Base-by-base conservation (phyloP, 2,888 invertebrate genomes). In the Girardia tigrina region DNA sequence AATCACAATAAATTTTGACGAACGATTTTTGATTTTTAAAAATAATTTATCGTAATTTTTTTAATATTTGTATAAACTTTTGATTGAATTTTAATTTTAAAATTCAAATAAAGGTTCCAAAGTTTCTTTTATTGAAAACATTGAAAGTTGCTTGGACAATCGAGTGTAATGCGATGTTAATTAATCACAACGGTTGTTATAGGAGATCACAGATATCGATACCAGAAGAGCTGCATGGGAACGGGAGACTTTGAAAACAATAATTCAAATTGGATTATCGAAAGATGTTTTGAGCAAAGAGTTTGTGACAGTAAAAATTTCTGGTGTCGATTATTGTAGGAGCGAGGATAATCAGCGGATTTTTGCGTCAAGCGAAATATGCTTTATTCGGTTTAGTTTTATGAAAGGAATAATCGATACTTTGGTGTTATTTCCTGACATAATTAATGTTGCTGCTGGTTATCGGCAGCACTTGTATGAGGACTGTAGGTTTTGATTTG, bases 301-400 rank as follows among this genome's bases (percentile, higher is more conserved):
- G 2, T 56, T 56, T 56, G n/a, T 20, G 20, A 16, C 56, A 20
- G 56, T 56, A 20, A 56, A 56, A 56, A 56, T 56, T 12, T 56
- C 56, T 20, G 56, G 56, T 20, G 56, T 56, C n/a, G 56, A 56
- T 56, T 56, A 20, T 56, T 56, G 56, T n/a, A 56, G 56, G n/a
- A 56, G 56, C 23, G 56, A 56, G n/a, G 56, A 56, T n/a, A 56
- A 56, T 23, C 6, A 56, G n/a, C 56, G 56, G 4, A 23, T 56
- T n/a, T 56, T 8, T 56, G 56, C 56, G 4, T 20, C 56, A 6
- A 56, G 56, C 23, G 56, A 56, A 56, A 56, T 56, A 56, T 56
- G 56, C n/a, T 12, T 36, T 36, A 36, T 36, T 36, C 8, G 16
- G 16, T 36, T 36, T 36, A 36, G 36, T 36, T 36, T 36, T 36